phyloP scores from a whole-genome alignment of 2,797 vertebrate species.

The Odontamblyopus rebecca region DNA sequence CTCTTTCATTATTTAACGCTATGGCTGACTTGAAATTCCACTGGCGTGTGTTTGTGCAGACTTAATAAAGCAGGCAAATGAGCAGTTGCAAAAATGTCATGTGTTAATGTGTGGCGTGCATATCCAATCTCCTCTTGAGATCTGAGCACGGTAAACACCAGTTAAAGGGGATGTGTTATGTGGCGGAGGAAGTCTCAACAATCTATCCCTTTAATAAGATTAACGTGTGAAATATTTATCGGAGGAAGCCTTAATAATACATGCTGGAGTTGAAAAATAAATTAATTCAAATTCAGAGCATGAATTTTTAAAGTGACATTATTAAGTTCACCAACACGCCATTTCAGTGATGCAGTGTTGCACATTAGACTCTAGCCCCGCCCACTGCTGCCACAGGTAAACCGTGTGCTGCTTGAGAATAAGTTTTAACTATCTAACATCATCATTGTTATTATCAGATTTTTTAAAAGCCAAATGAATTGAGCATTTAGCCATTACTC shows the following conservation, averaged over 20 bases:
- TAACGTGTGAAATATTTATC: slow-evolving; percentile 74
- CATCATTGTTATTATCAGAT: no score
- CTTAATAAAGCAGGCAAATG: slow-evolving; percentile 31
- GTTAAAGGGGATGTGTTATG: slow-evolving; percentile 51
- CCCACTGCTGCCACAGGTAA: slow-evolving; percentile 10
- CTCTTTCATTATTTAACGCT: slow-evolving; percentile 4
- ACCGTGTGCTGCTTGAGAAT: no score
- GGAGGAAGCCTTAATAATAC: slow-evolving; percentile 74
- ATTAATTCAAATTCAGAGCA: slow-evolving; percentile 66
- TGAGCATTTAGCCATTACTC: no score
- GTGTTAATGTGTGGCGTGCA: slow-evolving; percentile 1
- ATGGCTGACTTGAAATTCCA: slow-evolving; percentile 20
- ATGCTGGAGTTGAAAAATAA: slow-evolving; percentile 73
- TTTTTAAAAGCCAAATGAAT: no score
- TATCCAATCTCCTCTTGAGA: slow-evolving; percentile 9
- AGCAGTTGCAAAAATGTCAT: slow-evolving; percentile 17
- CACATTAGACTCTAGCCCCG: slow-evolving; percentile 29
- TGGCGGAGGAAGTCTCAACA: slow-evolving; percentile 47
- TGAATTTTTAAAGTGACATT: slow-evolving; percentile 71
- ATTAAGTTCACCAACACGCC: slow-evolving; percentile 69
- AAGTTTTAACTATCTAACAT: no score
- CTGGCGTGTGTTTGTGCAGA: neutral
- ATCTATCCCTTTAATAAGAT: slow-evolving; percentile 68
- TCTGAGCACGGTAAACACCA: slow-evolving; percentile 39
- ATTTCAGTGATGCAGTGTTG: slow-evolving; percentile 50